Evolutionary conservation across 2,113 vertebrate genomes (phyloP).

Genomic region (Xiphias gladius): DNA sequence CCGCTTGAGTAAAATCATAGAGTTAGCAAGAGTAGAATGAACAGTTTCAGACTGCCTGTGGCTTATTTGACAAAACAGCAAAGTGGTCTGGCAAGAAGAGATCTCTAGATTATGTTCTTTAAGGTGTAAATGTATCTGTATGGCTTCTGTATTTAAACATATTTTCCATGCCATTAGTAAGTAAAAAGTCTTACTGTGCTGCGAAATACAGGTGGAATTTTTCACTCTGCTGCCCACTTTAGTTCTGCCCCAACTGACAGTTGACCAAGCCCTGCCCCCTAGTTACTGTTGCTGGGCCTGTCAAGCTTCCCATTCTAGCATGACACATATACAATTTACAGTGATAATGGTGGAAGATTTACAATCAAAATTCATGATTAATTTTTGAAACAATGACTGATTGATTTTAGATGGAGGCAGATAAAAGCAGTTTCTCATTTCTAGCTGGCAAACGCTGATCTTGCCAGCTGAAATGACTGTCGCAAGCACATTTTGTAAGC

Average conservation of each 20-base stretch:
- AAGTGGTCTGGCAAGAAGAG: not conserved
- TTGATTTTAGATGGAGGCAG: not conserved
- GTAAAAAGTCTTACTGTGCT: not conserved
- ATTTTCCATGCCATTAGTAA: not conserved
- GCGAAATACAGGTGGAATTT: not conserved
- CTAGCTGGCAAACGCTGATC: not conserved
- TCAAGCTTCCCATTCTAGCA: constrained; percentile 3
- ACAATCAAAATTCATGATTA: not conserved
- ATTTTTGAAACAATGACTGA: not conserved
- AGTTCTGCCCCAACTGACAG: not conserved
- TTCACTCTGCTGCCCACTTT: not conserved
- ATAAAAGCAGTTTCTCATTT: constrained; percentile 17
- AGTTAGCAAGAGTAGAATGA: constrained; percentile 80
- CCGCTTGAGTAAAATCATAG: constrained; percentile 77
- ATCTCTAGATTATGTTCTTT: not conserved
- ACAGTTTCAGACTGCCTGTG: constrained; percentile 12
- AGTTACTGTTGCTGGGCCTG: constrained; percentile 6
- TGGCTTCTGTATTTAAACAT: not conserved
- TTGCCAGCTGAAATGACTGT: not conserved
- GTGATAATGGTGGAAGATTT: not conserved
- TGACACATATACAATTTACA: not conserved
- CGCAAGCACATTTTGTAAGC: not conserved
- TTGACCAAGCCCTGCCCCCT: not conserved
- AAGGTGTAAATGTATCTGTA: not conserved
- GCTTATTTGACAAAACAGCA: not conserved